phyloP scores from a whole-genome alignment of 1,140 invertebrate species.

The Drosophila carrolli region DNA sequence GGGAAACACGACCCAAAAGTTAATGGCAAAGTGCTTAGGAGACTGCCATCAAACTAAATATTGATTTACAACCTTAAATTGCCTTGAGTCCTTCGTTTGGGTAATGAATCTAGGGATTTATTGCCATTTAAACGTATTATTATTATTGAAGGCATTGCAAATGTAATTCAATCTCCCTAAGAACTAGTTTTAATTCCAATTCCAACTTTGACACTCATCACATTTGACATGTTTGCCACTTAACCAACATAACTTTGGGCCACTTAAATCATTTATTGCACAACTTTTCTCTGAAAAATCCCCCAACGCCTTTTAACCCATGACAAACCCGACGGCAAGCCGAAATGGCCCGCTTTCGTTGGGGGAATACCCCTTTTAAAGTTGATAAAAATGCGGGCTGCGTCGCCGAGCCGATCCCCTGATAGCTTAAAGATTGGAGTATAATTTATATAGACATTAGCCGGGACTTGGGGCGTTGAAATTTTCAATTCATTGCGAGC shows the following conservation, averaged over 20 bases:
- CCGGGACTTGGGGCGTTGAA: slow-evolving; percentile 19
- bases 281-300: background rate
- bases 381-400: slow-evolving; percentile 48
- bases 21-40: background rate
- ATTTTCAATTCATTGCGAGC: slow-evolving; percentile 40
- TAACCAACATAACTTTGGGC: background rate
- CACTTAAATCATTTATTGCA: no score
- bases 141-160: no score
- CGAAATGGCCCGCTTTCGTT: background rate
- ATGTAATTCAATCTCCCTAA: no score
- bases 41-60: background rate
- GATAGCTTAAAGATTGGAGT: slow-evolving; percentile 50
- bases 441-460: slow-evolving; percentile 52
- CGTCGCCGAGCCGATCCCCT: slow-evolving; percentile 33
- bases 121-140: no score
- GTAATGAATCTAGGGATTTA: background rate
- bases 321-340: background rate
- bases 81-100: background rate
- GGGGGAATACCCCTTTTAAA: slow-evolving; percentile 17
- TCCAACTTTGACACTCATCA: no score
- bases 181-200: no score
- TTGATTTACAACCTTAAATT: background rate
- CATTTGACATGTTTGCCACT: no score
- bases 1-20: slow-evolving; percentile 4
- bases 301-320: slow-evolving; percentile 6